A percentile compares a stretch with the other conserved stretches of the same genome.
Evolutionary conservation across 2,888 invertebrate genomes (phyloP).

Genomic region (Cantharis nigra): DNA sequence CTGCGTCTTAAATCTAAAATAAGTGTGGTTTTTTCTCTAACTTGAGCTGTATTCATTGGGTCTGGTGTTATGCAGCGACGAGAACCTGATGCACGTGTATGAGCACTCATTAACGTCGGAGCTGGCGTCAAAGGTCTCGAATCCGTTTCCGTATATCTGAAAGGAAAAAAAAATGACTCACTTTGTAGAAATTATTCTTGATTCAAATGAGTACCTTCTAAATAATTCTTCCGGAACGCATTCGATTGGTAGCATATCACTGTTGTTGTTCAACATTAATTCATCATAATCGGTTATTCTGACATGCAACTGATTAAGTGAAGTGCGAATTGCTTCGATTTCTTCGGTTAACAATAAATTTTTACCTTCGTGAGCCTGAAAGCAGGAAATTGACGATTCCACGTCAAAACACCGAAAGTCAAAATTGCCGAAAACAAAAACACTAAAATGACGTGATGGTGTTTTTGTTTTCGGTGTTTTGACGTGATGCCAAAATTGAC

Average conservation of each 20-base stretch:
- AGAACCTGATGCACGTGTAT: slow-evolving; percentile 69
- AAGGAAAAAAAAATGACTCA: slow-evolving; percentile 9
- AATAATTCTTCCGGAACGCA: slow-evolving; percentile 78
- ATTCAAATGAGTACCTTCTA: slow-evolving; percentile 56
- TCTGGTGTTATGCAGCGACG: slow-evolving; percentile 76
- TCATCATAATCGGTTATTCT: slow-evolving; percentile 17
- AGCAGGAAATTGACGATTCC: too few relatives aligned
- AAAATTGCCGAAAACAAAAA: too few relatives aligned
- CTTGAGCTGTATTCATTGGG: slow-evolving; percentile 57
- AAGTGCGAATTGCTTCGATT: slow-evolving; percentile 49
- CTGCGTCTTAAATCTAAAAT: slow-evolving; percentile 72
- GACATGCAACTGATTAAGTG: slow-evolving; percentile 41
- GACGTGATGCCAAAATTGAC: too few relatives aligned
- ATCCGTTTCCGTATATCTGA: slow-evolving; percentile 81
- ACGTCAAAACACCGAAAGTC: too few relatives aligned
- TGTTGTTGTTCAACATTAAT: not conserved
- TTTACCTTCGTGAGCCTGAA: slow-evolving; percentile 46
- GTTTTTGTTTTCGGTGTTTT: too few relatives aligned
- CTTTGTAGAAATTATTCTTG: not conserved
- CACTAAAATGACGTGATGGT: too few relatives aligned
- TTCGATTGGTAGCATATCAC: slow-evolving; percentile 57
- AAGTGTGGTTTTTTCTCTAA: slow-evolving; percentile 66
- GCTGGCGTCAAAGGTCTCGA: slow-evolving; percentile 82
- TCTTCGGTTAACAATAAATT: slow-evolving; percentile 50
- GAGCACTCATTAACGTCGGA: slow-evolving; percentile 74